Evolutionary conservation across 2,888 invertebrate species (phyloP), one percentile per base, ranked within the genome.

Genomic region (Caenorhabditis angaria): DNA sequence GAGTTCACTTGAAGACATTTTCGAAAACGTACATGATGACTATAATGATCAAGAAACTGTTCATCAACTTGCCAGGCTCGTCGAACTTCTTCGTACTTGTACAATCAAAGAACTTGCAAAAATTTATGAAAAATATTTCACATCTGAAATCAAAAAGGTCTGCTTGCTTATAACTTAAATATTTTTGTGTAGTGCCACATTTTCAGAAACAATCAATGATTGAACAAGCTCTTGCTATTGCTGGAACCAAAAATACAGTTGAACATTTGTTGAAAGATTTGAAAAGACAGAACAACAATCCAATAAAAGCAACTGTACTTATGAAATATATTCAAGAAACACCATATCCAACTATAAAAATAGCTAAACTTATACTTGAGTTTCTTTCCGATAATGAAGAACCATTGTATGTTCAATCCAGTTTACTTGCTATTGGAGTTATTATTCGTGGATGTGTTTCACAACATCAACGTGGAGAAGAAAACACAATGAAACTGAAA

Each of bases 221-320:
- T 32, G 67, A 67, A 32, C 72, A 70, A 54, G 71, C 77, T 18
- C 58, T 79, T 24, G 83, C 82, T 50, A 47, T 77, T 50, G 81
- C 83, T 51, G 83, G 81, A 64, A 80, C 83, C 48, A 71, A 72
- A 57, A 69, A 71, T 68, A 77, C 78, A 63, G 60, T 83, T 50
- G 73, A 81, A 54, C 72, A 79, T 51, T n/a, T n/a, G n/a, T n/a
- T n/a, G n/a, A 65, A 81, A 64, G 25, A 65, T n/a, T 69, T 72
- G 48, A 10, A 68, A 28, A n/a, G n/a, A n/a, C n/a, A n/a, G n/a
- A n/a, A n/a, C 57, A 75, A 47, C 73, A 73, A 61, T 61, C 80
- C 61, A 20, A 59, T 54, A 48, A 72, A 50, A 61, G 58, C 59
- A 25, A 66, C 64, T 64, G 60, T 41, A 70, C 77, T 18, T 57